Base-by-base conservation (phyloP, 2,797 vertebrate species). In the Gadopsis bispinosus region DNA sequence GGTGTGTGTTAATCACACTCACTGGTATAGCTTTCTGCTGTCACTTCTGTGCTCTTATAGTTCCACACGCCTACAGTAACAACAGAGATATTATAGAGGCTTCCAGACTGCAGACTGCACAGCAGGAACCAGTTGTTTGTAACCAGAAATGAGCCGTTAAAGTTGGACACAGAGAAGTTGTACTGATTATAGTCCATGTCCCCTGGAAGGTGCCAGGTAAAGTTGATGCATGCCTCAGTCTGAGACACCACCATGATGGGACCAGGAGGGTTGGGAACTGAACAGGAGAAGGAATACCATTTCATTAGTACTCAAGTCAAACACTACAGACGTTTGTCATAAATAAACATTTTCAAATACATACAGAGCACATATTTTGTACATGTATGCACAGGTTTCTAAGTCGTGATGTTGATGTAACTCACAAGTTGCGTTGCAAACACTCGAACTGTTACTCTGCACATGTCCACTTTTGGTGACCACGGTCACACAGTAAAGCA, bases 181-280 rank as follows among this genome's bases (percentile, higher is more conserved):
- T 91, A 89, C 5, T 76, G 16, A 48, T 13, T 35, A 4, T 4
- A 26, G 17, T 67, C 20, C 94, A 94, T 95, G 69, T 58, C 10
- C 1, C 48, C n/a, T 17, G 95, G 95, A 7, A 1, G 3, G 22
- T 51, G 0, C 95, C 95, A 95, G 56, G 80, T 89, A 31, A 95
- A 87, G 61, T 79, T 87, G 67, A 95, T 90, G 66, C 89, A 90
- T 0, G 26, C 0, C 33, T 78, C 80, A 11, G 78, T 92, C 77
- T 80, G 83, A 41, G 12, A 81, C 13, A 1, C 47, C 64, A 89
- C 86, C 1, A 0, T 33, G 62, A 95, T 78, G 56, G 33, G 0
- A 7, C 91, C 89, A 33, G 94, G 94, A 77, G 94, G 92, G 68
- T 75, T 94, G n/a, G 94, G 93, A 81, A 93, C 95, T 95, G 63